Percentiles rank a stretch among this genome's conserved stretches.
Evolutionary conservation across 2,888 invertebrate species (phyloP).

Genomic region (Leptarthrus brevirostris): DNA sequence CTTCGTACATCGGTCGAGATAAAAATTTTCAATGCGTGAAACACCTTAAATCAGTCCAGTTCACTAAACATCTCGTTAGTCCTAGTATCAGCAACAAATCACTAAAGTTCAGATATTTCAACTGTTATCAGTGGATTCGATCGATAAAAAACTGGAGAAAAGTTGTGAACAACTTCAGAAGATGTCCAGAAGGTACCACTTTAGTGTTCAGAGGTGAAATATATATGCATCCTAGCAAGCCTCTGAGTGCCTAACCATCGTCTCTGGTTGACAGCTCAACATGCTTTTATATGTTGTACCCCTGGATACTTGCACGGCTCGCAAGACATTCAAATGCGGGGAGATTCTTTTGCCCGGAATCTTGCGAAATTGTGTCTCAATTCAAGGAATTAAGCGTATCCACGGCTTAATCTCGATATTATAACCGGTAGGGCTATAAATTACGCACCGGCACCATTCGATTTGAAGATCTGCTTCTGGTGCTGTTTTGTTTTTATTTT

Average conservation of each 20-base stretch:
- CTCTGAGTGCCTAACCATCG: conserved; percentile 43
- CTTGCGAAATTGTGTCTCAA: conserved; percentile 50
- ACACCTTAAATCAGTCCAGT: conserved; percentile 47
- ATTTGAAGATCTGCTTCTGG: conserved; percentile 40
- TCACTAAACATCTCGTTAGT: conserved; percentile 45
- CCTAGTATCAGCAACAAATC: conserved; percentile 47
- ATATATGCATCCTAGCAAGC: conserved; percentile 36
- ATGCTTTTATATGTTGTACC: conserved; percentile 43
- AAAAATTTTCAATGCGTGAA: conserved; percentile 22
- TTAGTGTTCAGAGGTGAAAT: conserved; percentile 40
- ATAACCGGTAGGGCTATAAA: conserved; percentile 49
- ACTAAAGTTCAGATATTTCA: conserved; percentile 45
- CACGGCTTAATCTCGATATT: conserved; percentile 49
- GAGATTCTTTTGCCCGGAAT: not conserved
- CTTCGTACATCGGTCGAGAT: too few species aligned
- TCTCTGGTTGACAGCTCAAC: conserved; percentile 38
- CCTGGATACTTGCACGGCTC: too few species aligned
- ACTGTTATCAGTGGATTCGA: conserved; percentile 29
- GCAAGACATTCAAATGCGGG: not conserved
- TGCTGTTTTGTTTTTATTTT: not conserved
- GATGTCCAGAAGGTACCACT: conserved; percentile 48
- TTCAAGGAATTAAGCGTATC: conserved; percentile 50
- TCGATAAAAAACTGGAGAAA: conserved; percentile 34
- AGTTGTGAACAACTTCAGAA: conserved; percentile 41
- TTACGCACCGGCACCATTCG: conserved; percentile 48